Conservation (phyloP, 1,140 invertebrate genomes). For the Saccostrea glomerata region DNA sequence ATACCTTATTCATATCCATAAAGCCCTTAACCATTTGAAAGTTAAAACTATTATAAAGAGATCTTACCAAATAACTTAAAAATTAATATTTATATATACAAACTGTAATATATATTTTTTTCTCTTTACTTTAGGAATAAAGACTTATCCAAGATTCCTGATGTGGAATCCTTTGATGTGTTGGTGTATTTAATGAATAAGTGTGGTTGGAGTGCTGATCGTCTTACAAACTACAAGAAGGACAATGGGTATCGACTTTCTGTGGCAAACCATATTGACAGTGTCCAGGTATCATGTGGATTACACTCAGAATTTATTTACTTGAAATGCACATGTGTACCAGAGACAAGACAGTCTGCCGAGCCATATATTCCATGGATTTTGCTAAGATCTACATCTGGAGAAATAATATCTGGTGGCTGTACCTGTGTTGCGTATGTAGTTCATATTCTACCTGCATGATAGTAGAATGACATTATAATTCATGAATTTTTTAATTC, state of each 20-base stretch:
- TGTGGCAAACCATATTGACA: constrained; percentile 39
- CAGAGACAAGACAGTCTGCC: constrained; percentile 44
- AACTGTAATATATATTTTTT: too few relatives aligned
- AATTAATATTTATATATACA: too few relatives aligned
- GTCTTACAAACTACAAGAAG: constrained; percentile 37
- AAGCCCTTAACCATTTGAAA: too few relatives aligned
- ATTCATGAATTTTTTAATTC: neutral
- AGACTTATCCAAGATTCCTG: constrained; percentile 6
- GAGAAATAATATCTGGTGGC: constrained; percentile 41
- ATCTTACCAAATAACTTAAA: neutral
- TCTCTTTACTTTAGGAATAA: neutral
- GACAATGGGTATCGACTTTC: constrained; percentile 44
- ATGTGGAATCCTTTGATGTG: constrained; percentile 25
- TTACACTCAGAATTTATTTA: constrained; percentile 33
- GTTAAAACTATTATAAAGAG: neutral
- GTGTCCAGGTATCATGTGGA: neutral
- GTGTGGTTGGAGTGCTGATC: constrained; percentile 37
- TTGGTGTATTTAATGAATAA: constrained; percentile 34
- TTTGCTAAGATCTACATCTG: constrained; percentile 27
- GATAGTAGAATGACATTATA: neutral
- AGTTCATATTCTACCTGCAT: neutral
- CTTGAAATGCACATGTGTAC: constrained; percentile 38
- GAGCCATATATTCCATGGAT: constrained; percentile 43
- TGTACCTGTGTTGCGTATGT: constrained; percentile 50
- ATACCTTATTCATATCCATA: too few relatives aligned